Evolutionary conservation across 2,113 vertebrate species (phyloP).

Genomic region (Istiophorus platypterus): DNA sequence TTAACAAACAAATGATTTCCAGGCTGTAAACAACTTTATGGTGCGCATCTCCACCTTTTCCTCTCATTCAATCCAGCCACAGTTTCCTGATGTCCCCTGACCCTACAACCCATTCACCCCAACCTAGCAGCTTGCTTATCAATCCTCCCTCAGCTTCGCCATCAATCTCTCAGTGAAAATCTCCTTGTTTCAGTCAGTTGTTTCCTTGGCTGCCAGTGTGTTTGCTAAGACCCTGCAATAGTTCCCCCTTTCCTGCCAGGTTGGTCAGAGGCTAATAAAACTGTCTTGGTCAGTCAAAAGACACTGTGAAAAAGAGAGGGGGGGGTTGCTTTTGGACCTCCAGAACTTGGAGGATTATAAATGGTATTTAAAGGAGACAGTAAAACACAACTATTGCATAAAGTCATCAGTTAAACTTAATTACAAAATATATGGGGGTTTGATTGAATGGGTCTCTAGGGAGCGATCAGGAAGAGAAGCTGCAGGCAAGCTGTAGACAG

Average conservation of each 20-base stretch:
- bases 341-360: conserved; percentile 67
- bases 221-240: conserved; percentile 71
- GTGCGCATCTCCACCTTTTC: conserved; percentile 69
- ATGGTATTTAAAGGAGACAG: conserved; percentile 82
- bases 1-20: conserved; percentile 37
- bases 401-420: conserved; percentile 82
- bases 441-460: conserved; percentile 80
- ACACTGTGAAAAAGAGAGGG: conserved; percentile 65
- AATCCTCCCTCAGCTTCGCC: conserved; percentile 75
- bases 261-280: conserved; percentile 80
- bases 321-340: conserved; percentile 44
- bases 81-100: conserved; percentile 72
- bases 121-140: conserved; percentile 79
- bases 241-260: conserved; percentile 81
- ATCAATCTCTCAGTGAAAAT: conserved; percentile 80
- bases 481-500: conserved; percentile 71
- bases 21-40: conserved; percentile 64
- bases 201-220: conserved; percentile 79
- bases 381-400: conserved; percentile 80
- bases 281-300: conserved; percentile 80
- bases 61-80: conserved; percentile 70
- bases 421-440: conserved; percentile 81
- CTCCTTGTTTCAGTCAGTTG: conserved; percentile 71
- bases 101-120: conserved; percentile 46
- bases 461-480: conserved; percentile 78